A percentile compares a stretch with the other conserved stretches of the same genome.
Evolutionary conservation across 2,888 invertebrate genomes (phyloP).

Genomic region (Dastarcus helophoroides): DNA sequence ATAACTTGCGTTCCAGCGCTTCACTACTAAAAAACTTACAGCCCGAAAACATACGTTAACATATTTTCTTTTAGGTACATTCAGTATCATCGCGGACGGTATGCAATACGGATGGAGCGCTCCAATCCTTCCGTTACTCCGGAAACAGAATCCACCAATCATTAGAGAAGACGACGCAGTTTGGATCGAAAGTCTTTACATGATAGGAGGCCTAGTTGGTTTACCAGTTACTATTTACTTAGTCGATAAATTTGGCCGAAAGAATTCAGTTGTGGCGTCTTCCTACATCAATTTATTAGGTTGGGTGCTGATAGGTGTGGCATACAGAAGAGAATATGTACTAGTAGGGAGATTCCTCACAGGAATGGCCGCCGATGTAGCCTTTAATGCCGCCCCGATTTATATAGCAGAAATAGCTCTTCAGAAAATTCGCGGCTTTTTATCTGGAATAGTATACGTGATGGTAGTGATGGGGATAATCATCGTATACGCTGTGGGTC

Average conservation of each 20-base stretch:
- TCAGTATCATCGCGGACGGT: slow-evolving; percentile 14
- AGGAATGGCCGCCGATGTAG: slow-evolving; percentile 23
- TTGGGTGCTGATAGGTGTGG: slow-evolving; percentile 14
- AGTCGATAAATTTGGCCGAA: slow-evolving; percentile 18
- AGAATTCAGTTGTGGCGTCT: slow-evolving; percentile 14
- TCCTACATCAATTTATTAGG: slow-evolving; percentile 12
- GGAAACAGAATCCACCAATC: slow-evolving; percentile 23
- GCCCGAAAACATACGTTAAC: no score
- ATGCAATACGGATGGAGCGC: slow-evolving; percentile 36
- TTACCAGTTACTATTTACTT: slow-evolving; percentile 15
- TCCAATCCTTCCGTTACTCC: slow-evolving; percentile 29
- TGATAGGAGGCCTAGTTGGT: slow-evolving; percentile 14
- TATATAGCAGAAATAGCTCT: slow-evolving; percentile 18
- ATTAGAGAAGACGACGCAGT: slow-evolving; percentile 19
- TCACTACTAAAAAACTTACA: no score
- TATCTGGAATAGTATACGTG: slow-evolving; percentile 15
- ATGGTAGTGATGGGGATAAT: slow-evolving; percentile 16
- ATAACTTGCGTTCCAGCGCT: no score
- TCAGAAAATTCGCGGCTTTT: slow-evolving; percentile 16
- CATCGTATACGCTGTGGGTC: slow-evolving; percentile 13
- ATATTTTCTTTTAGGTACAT: slow-evolving; percentile 9
- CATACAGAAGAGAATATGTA: slow-evolving; percentile 8
- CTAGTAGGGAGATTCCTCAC: slow-evolving; percentile 9
- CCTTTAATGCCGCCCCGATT: no score
- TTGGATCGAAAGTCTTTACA: slow-evolving; percentile 13